Evolutionary conservation across 2,888 invertebrate genomes (phyloP).

Genomic region (Eucriotettix oculatus): DNA sequence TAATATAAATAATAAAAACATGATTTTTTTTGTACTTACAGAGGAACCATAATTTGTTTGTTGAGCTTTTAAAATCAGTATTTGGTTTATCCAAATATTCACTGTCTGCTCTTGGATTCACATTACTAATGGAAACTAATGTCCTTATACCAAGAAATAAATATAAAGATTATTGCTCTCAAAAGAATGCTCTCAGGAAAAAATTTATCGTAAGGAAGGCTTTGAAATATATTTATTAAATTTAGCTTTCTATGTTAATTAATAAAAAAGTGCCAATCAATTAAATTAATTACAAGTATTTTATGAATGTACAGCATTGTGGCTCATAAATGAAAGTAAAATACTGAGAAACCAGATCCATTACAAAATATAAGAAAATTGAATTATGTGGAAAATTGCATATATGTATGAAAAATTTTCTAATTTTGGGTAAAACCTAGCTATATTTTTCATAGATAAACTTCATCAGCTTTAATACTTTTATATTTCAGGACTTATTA

Average conservation of each 20-base stretch:
- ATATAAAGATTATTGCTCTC: constrained; percentile 20
- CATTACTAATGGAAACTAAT: constrained; percentile 25
- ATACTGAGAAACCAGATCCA: too few species aligned
- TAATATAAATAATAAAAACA: too few species aligned
- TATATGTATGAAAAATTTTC: background rate
- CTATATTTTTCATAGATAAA: background rate
- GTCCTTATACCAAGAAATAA: constrained; percentile 26
- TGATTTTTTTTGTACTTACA: background rate
- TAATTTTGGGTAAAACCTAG: background rate
- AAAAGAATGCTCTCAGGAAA: constrained; percentile 23
- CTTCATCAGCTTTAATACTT: constrained; percentile 2
- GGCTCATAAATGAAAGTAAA: too few species aligned
- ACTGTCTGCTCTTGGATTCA: constrained; percentile 31
- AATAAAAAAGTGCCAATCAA: too few species aligned
- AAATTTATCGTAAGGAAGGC: constrained; percentile 25
- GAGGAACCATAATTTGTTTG: constrained; percentile 4
- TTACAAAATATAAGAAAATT: too few species aligned
- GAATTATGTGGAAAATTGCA: background rate
- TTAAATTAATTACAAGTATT: too few species aligned
- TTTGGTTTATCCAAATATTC: constrained; percentile 28
- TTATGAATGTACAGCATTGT: too few species aligned
- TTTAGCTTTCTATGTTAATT: too few species aligned
- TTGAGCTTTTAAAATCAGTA: constrained; percentile 7
- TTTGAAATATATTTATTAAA: too few species aligned
- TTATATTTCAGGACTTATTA: constrained; percentile 25